Percentiles rank a stretch among this genome's conserved stretches.
These are phyloP conservation scores for Chrysolina americana DNA, from an alignment of 2,888 invertebrate genomes.

Conservation along the genomic window DNA sequence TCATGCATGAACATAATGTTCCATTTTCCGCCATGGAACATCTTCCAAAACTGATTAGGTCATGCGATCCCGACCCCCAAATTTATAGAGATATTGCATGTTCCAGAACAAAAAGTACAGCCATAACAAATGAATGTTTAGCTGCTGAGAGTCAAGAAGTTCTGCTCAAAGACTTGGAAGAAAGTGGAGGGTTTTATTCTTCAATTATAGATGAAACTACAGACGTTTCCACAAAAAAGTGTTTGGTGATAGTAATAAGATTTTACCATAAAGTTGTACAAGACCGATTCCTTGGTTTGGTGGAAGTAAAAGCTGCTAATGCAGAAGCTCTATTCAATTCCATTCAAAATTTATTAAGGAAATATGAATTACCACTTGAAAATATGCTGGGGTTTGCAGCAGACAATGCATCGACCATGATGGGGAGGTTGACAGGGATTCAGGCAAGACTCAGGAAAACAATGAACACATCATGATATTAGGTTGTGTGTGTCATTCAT, in stretches of 20 bases:
- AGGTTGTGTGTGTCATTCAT: too few relatives aligned
- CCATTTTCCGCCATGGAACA: conserved; percentile 23
- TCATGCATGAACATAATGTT: too few relatives aligned
- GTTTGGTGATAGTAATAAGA: conserved; percentile 6
- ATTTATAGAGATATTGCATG: conserved; percentile 9
- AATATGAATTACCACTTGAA: conserved; percentile 6
- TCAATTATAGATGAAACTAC: conserved; percentile 3
- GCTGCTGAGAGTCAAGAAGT: conserved; percentile 18
- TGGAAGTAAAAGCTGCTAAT: conserved; percentile 18
- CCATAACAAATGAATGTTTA: conserved; percentile 17
- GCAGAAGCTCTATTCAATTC: background rate
- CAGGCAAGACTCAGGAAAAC: too few relatives aligned
- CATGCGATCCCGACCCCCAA: conserved; percentile 15
- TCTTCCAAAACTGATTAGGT: conserved; percentile 21
- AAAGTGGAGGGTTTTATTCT: conserved; percentile 20
- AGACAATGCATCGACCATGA: background rate
- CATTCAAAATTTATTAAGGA: conserved; percentile 7
- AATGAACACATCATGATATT: too few relatives aligned
- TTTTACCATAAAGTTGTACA: conserved; percentile 12
- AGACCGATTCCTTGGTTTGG: conserved; percentile 19
- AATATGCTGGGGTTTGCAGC: background rate
- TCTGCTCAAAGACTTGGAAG: conserved; percentile 8
- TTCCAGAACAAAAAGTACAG: conserved; percentile 21
- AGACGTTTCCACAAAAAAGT: too few relatives aligned
- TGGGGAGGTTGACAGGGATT: too few relatives aligned